phyloP scores from a whole-genome alignment of 2,888 invertebrate species.

The Cosmia pyralina region DNA sequence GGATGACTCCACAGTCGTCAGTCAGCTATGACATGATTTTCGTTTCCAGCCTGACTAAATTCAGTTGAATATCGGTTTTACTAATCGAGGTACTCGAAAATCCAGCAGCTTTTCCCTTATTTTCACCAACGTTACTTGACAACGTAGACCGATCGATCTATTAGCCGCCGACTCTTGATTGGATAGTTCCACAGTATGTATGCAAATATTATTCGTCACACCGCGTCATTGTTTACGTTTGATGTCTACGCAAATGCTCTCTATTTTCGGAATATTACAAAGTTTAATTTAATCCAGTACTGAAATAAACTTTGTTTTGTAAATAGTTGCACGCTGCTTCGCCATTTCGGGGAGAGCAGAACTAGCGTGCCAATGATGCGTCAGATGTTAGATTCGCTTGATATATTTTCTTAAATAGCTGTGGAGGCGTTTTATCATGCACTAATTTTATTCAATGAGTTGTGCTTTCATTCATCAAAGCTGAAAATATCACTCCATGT shows the following conservation, averaged over 20 bases:
- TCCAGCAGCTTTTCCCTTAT: not conserved
- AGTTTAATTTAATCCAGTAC: conserved; percentile 55
- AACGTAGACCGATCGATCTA: conserved; percentile 21
- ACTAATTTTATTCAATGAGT: conserved; percentile 30
- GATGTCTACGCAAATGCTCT: conserved; percentile 53
- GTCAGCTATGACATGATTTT: conserved; percentile 1
- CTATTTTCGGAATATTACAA: conserved; percentile 57
- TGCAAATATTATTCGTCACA: conserved; percentile 53
- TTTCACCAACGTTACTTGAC: conserved; percentile 5
- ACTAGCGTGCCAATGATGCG: conserved; percentile 34
- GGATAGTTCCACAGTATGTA: conserved; percentile 24
- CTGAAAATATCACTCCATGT: conserved; percentile 3
- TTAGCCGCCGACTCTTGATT: conserved; percentile 25
- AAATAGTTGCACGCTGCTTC: conserved; percentile 57
- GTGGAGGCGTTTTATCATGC: conserved; percentile 4
- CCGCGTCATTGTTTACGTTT: conserved; percentile 60
- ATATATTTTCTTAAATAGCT: conserved; percentile 25
- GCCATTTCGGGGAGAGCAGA: conserved; percentile 40
- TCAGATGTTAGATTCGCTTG: conserved; percentile 17
- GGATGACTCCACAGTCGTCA: not conserved
- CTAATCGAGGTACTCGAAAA: not conserved
- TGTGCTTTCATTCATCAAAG: conserved; percentile 28
- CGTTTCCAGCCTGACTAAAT: not conserved
- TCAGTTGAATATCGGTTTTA: not conserved
- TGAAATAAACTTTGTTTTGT: conserved; percentile 64